A percentile compares a stretch with the other conserved stretches of the same genome.
Conservation (phyloP, 1,140 invertebrate species). For the Pararge aegeria region DNA sequence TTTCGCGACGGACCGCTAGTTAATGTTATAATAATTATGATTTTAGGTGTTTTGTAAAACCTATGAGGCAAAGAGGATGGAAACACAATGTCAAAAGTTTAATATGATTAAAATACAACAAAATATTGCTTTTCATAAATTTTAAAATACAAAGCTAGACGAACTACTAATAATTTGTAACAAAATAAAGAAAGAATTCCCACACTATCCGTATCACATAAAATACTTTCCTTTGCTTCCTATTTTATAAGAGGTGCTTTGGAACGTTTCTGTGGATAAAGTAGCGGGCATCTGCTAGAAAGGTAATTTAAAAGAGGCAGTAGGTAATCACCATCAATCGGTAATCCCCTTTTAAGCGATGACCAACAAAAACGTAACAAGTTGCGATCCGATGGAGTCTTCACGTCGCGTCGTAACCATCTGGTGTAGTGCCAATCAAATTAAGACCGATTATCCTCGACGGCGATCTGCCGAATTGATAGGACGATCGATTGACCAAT, state of each 20-base stretch:
- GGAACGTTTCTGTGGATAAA: not conserved
- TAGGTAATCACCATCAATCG: not conserved
- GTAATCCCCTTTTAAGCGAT: constrained; percentile 6
- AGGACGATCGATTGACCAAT: constrained; percentile 46
- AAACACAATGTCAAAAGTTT: too few species aligned
- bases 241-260: not conserved
- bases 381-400: constrained; percentile 46
- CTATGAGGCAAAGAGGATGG: too few species aligned
- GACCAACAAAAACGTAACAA: constrained; percentile 35
- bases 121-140: too few species aligned
- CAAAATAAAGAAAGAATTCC: too few species aligned
- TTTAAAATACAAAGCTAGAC: too few species aligned
- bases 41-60: too few species aligned
- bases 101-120: too few species aligned
- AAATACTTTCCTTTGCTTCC: too few species aligned
- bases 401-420: constrained; percentile 45
- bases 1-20: too few species aligned
- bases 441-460: constrained; percentile 59
- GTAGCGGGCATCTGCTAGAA: not conserved
- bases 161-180: too few species aligned
- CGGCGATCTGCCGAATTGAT: constrained; percentile 30
- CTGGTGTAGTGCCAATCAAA: constrained; percentile 62
- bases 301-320: not conserved
- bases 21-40: too few species aligned
- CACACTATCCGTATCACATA: too few species aligned